These are phyloP conservation scores for Coluber constrictor DNA, from an alignment of 2,797 vertebrate genomes.

Conservation along the genomic window DNA sequence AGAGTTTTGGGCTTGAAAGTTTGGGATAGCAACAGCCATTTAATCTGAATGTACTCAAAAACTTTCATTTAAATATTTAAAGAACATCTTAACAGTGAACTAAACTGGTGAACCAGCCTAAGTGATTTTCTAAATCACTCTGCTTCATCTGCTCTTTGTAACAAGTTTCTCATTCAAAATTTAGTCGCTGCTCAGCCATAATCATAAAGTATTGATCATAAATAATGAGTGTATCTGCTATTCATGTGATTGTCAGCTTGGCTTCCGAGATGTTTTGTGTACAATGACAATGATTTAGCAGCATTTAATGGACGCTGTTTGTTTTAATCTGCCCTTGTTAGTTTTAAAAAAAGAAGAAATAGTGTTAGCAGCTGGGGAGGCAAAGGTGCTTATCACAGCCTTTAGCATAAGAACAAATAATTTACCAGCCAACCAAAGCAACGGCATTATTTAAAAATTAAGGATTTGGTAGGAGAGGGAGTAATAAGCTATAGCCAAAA, in stretches of 20 bases:
- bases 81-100: slow-evolving; percentile 14
- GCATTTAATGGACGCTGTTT: slow-evolving; percentile 60
- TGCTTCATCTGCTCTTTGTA: slow-evolving; percentile 48
- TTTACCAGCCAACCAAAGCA: not conserved
- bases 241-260: slow-evolving; percentile 55
- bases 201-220: slow-evolving; percentile 52
- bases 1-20: not conserved
- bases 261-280: slow-evolving; percentile 57
- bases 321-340: slow-evolving; percentile 57
- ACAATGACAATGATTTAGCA: slow-evolving; percentile 61
- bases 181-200: slow-evolving; percentile 56
- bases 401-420: not conserved
- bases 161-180: slow-evolving; percentile 58
- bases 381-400: slow-evolving; percentile 42
- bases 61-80: slow-evolving; percentile 46
- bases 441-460: slow-evolving; percentile 21
- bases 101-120: slow-evolving; percentile 44
- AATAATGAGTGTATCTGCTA: slow-evolving; percentile 65
- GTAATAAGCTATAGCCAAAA: not conserved
- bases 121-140: slow-evolving; percentile 53
- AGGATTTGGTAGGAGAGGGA: not conserved
- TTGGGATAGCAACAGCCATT: not conserved
- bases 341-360: slow-evolving; percentile 51
- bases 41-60: not conserved
- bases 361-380: slow-evolving; percentile 56